phyloP scores from a whole-genome alignment of 1,140 invertebrate genomes.

The Drosophila kanapiae region DNA sequence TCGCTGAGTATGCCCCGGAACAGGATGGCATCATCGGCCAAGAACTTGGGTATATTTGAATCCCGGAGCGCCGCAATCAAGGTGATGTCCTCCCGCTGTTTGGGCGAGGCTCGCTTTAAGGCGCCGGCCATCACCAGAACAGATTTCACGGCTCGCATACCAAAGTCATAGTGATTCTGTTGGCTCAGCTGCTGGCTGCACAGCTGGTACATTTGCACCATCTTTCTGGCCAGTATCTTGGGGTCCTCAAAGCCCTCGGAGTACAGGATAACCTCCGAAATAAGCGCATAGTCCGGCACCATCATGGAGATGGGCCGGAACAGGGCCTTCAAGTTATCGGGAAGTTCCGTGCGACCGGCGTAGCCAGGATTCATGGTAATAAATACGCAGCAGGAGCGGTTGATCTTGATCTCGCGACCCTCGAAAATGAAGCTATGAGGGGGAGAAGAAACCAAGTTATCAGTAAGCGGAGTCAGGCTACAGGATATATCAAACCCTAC shows the following conservation, averaged over 20 bases:
- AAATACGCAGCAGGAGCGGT: constrained; percentile 94
- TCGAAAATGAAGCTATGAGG: constrained; percentile 92
- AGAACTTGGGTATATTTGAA: constrained; percentile 96
- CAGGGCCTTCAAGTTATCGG: constrained; percentile 93
- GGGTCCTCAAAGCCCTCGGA: constrained; percentile 96
- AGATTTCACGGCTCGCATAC: constrained; percentile 92
- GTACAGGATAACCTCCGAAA: constrained; percentile 96
- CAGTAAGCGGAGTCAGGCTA: constrained; percentile 33
- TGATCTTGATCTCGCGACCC: constrained; percentile 94
- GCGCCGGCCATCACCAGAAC: constrained; percentile 94
- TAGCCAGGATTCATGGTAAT: constrained; percentile 97
- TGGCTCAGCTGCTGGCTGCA: constrained; percentile 96
- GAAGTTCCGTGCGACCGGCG: constrained; percentile 93
- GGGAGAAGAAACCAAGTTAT: background rate
- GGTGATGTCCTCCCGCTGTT: constrained; percentile 92
- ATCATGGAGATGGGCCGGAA: constrained; percentile 97
- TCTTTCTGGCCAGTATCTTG: constrained; percentile 94
- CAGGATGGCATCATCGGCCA: constrained; percentile 93
- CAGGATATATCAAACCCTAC: constrained; percentile 85
- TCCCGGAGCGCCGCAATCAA: constrained; percentile 94
- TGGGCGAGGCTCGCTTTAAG: constrained; percentile 93
- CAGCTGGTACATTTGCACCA: constrained; percentile 96
- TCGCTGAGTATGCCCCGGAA: constrained; percentile 95
- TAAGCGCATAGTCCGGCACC: constrained; percentile 96
- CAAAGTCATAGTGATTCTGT: constrained; percentile 97